A percentile compares a stretch with the other conserved stretches of the same genome.
phyloP scores from a whole-genome alignment of 1,140 invertebrate genomes.

The Drosophila arawakana region DNA sequence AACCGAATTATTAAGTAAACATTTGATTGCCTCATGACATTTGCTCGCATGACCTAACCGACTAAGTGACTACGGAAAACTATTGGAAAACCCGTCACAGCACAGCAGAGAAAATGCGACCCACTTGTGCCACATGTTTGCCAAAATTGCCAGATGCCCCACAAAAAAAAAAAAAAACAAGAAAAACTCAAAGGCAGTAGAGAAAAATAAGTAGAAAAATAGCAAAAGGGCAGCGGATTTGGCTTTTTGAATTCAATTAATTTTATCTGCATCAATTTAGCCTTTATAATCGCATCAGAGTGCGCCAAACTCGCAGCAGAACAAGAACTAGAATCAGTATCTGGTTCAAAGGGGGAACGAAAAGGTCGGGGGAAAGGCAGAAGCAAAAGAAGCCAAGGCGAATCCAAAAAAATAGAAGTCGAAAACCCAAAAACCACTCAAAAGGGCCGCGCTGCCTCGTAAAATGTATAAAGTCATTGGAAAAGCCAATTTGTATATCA shows the following conservation, averaged over 20 bases:
- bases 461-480: constrained; percentile 81
- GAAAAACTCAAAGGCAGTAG: background rate
- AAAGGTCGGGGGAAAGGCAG: background rate
- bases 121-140: constrained; percentile 36
- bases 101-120: constrained; percentile 22
- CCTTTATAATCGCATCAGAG: constrained; percentile 80
- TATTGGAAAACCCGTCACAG: constrained; percentile 27
- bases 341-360: background rate
- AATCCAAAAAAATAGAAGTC: constrained; percentile 8
- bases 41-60: constrained; percentile 45
- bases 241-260: constrained; percentile 81
- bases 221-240: constrained; percentile 67
- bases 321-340: constrained; percentile 15
- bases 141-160: constrained; percentile 36
- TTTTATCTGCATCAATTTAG: constrained; percentile 81
- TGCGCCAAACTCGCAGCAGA: constrained; percentile 46
- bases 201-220: constrained; percentile 55
- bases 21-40: constrained; percentile 25
- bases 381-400: background rate
- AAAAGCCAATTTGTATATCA: constrained; percentile 82
- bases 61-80: constrained; percentile 37
- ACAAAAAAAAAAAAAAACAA: constrained; percentile 31
- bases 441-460: constrained; percentile 66
- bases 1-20: constrained; percentile 12
- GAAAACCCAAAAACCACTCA: constrained; percentile 38